Evolutionary conservation across 2,113 vertebrate species (phyloP).

Genomic region (Corythaeola cristata): DNA sequence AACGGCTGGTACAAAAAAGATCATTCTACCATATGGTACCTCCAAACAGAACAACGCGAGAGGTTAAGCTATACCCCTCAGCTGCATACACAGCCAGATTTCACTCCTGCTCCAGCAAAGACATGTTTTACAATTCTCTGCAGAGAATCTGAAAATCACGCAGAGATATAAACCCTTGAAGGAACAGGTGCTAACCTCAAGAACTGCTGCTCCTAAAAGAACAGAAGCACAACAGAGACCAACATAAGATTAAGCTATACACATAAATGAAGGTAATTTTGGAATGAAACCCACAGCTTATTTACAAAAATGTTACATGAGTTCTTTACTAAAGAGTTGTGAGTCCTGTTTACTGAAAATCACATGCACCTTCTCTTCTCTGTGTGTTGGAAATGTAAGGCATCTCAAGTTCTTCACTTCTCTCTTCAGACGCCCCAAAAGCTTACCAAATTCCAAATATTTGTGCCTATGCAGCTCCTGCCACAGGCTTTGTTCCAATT

Average conservation of each 20-base stretch:
- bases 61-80: background rate
- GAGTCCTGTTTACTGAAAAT: background rate
- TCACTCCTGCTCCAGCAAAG: background rate
- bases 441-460: background rate
- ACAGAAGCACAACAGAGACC: background rate
- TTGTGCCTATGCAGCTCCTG: background rate
- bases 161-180: background rate
- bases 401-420: background rate
- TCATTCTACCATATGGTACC: background rate
- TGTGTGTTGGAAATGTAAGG: background rate
- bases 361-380: background rate
- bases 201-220: background rate
- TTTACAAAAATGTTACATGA: background rate
- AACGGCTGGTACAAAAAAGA: background rate
- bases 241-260: background rate
- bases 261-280: background rate
- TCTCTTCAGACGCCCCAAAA: background rate
- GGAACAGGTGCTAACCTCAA: background rate
- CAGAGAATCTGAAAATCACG: background rate
- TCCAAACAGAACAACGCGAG: background rate
- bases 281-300: background rate
- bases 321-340: background rate
- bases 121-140: background rate
- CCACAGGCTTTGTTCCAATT: background rate
- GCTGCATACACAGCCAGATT: background rate